phyloP scores from a whole-genome alignment of 2,888 invertebrate species.

The Tinea pellionella region DNA sequence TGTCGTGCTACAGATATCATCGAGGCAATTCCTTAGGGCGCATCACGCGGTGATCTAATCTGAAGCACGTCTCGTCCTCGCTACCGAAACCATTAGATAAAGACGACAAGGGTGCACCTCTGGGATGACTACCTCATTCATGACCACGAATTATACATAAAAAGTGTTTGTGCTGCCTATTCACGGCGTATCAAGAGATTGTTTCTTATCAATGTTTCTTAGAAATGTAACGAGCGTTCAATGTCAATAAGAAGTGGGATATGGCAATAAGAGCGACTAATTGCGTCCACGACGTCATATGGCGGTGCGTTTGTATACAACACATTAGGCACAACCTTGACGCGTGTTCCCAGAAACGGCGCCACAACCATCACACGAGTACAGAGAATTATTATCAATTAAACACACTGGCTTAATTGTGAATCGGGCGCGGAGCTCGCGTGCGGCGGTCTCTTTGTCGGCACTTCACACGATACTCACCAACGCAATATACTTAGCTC shows the following conservation, averaged over 20 bases:
- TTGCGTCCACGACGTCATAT: not conserved
- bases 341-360: conserved; percentile 33
- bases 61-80: conserved; percentile 9
- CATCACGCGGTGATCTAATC: conserved; percentile 13
- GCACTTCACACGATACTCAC: conserved; percentile 36
- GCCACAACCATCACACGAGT: conserved; percentile 27
- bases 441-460: conserved; percentile 66
- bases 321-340: conserved; percentile 33
- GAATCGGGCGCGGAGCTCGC: conserved; percentile 58
- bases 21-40: not conserved
- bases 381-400: conserved; percentile 65
- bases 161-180: conserved; percentile 21
- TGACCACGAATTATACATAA: conserved; percentile 53
- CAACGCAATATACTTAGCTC: conserved; percentile 25
- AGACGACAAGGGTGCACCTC: not conserved
- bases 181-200: conserved; percentile 25
- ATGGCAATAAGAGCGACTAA: conserved; percentile 32
- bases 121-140: not conserved
- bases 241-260: conserved; percentile 53
- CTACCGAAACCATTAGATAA: conserved; percentile 11
- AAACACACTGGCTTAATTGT: conserved; percentile 68
- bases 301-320: conserved; percentile 11
- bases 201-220: conserved; percentile 2
- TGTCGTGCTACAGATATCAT: conserved; percentile 7
- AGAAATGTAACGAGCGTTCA: conserved; percentile 47